These are phyloP conservation scores for Luscinia luscinia DNA, from an alignment of 2,797 vertebrate species.

Conservation along the genomic window DNA sequence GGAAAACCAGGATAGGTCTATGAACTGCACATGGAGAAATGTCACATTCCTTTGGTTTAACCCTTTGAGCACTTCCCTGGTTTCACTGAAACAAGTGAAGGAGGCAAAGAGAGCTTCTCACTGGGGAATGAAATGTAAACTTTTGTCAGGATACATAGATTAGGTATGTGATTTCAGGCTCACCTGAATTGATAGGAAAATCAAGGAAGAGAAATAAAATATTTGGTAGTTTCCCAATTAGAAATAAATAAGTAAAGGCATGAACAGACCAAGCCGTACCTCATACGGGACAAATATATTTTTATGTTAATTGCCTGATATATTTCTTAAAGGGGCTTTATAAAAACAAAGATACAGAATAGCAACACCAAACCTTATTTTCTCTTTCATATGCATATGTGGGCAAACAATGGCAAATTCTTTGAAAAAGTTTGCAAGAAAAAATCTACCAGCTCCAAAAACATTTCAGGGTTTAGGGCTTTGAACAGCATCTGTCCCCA, in stretches of 20 bases:
- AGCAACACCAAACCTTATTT: not conserved
- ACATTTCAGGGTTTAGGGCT: not conserved
- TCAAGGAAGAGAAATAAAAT: not conserved
- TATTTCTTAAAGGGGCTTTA: not conserved
- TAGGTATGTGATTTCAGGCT: not conserved
- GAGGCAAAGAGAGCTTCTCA: conserved; percentile 46
- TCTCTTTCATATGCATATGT: not conserved
- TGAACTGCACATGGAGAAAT: conserved; percentile 73
- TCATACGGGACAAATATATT: not conserved
- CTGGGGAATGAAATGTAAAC: not conserved
- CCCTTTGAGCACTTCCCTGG: conserved; percentile 44
- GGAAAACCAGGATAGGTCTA: conserved; percentile 63
- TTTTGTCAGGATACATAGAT: not conserved
- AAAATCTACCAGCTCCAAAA: not conserved
- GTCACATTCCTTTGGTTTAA: conserved; percentile 78
- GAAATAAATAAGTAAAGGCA: not conserved
- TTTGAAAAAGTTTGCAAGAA: not conserved
- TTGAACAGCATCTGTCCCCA: conserved; percentile 30
- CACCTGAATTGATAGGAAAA: not conserved
- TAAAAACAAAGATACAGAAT: not conserved
- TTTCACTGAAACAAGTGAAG: conserved; percentile 26
- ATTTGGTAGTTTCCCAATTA: not conserved
- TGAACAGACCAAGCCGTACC: not conserved
- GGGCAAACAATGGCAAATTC: not conserved
- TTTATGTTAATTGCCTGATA: not conserved